phyloP scores from a whole-genome alignment of 2,888 invertebrate genomes.

The Lottia scabra region DNA sequence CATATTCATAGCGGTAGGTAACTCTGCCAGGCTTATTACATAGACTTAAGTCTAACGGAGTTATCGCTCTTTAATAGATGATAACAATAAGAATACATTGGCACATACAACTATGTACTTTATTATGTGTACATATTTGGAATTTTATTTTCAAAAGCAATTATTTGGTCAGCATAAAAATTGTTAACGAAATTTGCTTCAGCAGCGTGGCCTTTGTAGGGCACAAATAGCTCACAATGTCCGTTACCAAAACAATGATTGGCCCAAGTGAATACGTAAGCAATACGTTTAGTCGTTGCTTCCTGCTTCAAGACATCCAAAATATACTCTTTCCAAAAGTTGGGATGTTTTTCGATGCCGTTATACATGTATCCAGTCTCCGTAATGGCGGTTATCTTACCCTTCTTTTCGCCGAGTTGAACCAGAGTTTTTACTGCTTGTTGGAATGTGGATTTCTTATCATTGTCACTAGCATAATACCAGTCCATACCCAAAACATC shows the following conservation, averaged over 20 bases:
- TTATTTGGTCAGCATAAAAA: constrained; percentile 25
- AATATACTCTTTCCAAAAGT: constrained; percentile 31
- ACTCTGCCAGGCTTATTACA: too few species aligned
- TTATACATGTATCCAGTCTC: constrained; percentile 28
- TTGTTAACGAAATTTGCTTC: constrained; percentile 20
- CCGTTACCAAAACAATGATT: constrained; percentile 24
- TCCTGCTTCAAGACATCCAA: constrained; percentile 21
- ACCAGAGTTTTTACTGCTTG: constrained; percentile 18
- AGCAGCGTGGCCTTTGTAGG: constrained; percentile 27
- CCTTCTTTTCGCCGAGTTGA: constrained; percentile 22
- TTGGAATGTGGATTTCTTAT: constrained; percentile 8
- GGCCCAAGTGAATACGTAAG: constrained; percentile 31
- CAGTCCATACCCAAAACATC: constrained; percentile 32
- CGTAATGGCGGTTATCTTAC: constrained; percentile 33
- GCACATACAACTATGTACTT: too few species aligned
- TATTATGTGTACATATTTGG: neutral
- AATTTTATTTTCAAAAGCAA: constrained; percentile 17
- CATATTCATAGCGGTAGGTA: too few species aligned
- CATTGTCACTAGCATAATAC: constrained; percentile 24
- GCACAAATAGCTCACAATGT: constrained; percentile 12
- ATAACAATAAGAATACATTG: too few species aligned
- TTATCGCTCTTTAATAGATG: too few species aligned
- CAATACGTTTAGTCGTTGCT: constrained; percentile 16
- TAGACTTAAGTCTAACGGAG: too few species aligned
- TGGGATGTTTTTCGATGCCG: constrained; percentile 22